Conservation (phyloP, 2,888 invertebrate species). For the Drosophila rubida region DNA sequence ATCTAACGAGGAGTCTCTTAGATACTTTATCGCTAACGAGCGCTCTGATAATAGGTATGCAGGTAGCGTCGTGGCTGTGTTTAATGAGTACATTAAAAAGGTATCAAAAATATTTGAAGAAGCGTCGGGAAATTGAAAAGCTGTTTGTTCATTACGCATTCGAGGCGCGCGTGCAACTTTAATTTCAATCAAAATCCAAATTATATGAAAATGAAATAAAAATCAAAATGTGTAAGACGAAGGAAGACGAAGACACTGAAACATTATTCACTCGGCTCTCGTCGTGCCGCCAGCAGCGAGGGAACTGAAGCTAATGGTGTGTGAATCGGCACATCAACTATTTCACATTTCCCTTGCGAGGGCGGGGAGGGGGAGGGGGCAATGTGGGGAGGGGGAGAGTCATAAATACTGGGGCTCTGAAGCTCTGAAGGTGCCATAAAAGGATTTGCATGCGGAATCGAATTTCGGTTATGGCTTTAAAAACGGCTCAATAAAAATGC, state of each 20-base stretch:
- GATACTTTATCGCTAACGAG: no score
- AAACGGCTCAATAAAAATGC: conserved; percentile 56
- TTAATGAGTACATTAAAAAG: conserved; percentile 71
- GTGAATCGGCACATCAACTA: conserved; percentile 71
- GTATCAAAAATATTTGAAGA: conserved; percentile 67
- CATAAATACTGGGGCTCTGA: conserved; percentile 51
- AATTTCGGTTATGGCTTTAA: conserved; percentile 51
- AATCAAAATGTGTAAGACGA: conserved; percentile 64
- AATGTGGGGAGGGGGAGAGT: no score
- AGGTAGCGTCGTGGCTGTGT: conserved; percentile 36
- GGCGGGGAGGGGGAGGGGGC: no score
- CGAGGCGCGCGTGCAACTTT: conserved; percentile 65
- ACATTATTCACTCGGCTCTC: conserved; percentile 40
- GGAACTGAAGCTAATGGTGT: conserved; percentile 45
- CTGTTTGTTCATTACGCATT: conserved; percentile 60
- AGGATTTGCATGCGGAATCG: conserved; percentile 61
- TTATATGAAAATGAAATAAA: conserved; percentile 76
- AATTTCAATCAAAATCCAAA: conserved; percentile 78
- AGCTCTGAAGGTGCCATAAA: conserved; percentile 56
- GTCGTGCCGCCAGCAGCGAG: conserved; percentile 34
- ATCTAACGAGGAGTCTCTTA: no score
- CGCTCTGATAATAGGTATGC: no score
- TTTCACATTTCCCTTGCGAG: conserved; percentile 69
- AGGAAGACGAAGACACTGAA: neutral
- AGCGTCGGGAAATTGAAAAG: conserved; percentile 43